Evolutionary conservation across 1,140 invertebrate species (phyloP), one percentile per base, ranked within the genome.

Genomic region (Battus philenor): DNA sequence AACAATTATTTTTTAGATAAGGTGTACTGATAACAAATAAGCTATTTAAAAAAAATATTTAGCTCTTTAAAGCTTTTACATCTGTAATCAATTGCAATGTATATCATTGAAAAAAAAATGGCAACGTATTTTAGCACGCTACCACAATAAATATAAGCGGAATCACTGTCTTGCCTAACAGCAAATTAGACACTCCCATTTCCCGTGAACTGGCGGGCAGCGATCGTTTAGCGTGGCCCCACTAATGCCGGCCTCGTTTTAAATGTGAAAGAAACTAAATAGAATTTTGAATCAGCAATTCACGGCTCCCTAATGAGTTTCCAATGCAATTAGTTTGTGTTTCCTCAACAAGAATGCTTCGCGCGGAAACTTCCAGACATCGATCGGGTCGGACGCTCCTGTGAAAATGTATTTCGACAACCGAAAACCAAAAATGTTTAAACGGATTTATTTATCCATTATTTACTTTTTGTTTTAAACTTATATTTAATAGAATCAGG

Each of bases 281-380:
- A 44, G 59, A 54, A 61, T 56, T 55, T 70, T 63, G 71, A 72
- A 72, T 75, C 71, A 70, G 59, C 56, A 69, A 66, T 75, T 72
- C 57, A 57, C 63, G 51, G 47, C 48, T 24, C 50, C 56, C 63
- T 75, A 75, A 75, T 65, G 60, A 75, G 59, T 69, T 64, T 63
- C 66, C 65, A 62, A 69, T 68, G 68, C 66, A 74, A 71, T 74
- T 74, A 74, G 59, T 59, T 56, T 46, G 52, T 51, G 54, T 58
- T 51, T 50, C 59, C 54, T 62, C 50, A 47, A 60, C 51, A 34
- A 43, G n/a, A 32, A 32, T 39, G 20, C 46, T 50, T 57, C 54
- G 41, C 9, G 31, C 34, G 47, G n/a, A 60, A 52, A 32, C 60
- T 63, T 41, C 26, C 5, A 17, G 17, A 54, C 52, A 34, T 57